These are phyloP conservation scores for Drosophila fungiperda DNA, from an alignment of 2,888 invertebrate species.

Conservation along the genomic window DNA sequence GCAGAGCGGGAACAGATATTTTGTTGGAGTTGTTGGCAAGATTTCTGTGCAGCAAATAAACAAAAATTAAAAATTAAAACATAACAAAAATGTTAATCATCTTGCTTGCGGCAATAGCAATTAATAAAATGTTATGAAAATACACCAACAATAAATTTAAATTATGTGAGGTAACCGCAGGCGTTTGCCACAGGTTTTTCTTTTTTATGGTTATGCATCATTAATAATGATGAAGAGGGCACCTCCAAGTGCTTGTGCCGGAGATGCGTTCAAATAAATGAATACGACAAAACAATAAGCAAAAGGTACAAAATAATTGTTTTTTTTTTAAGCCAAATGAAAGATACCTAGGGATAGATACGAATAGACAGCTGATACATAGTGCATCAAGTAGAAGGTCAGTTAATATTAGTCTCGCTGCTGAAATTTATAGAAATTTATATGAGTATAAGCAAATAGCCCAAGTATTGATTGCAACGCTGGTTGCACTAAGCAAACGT, in stretches of 20 bases:
- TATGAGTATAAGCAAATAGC: background rate
- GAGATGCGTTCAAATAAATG: constrained; percentile 11
- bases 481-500: constrained; percentile 4
- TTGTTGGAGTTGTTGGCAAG: constrained; percentile 1
- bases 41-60: constrained; percentile 1
- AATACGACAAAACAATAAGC: constrained; percentile 21
- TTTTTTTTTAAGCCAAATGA: constrained; percentile 5
- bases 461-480: background rate
- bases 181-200: constrained; percentile 33
- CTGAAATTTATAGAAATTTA: background rate
- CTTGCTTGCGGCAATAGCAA: constrained; percentile 21
- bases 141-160: constrained; percentile 36
- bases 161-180: constrained; percentile 45
- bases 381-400: background rate
- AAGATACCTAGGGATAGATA: constrained; percentile 2
- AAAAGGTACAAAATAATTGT: background rate
- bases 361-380: background rate
- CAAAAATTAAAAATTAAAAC: constrained; percentile 9
- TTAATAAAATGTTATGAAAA: constrained; percentile 42
- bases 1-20: constrained; percentile 26
- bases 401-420: background rate
- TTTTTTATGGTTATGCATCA: constrained; percentile 46
- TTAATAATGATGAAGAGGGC: constrained; percentile 31
- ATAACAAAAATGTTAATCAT: constrained; percentile 20
- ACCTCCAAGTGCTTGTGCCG: constrained; percentile 3